Base-by-base conservation (phyloP, 2,888 invertebrate genomes). In the Sisyra nigra region DNA sequence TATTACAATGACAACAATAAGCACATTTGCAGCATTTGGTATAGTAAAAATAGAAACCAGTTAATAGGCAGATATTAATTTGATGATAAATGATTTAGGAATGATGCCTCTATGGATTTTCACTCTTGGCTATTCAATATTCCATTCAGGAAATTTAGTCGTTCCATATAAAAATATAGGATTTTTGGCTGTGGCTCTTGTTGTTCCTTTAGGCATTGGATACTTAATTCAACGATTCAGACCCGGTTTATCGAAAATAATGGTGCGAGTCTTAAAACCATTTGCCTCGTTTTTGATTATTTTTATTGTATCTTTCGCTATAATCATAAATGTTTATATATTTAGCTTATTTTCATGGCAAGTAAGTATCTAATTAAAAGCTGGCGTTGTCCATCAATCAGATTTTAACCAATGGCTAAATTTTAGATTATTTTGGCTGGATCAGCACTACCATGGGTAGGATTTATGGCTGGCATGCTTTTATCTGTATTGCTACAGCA, bases 41-140 rank as follows among this genome's bases (percentile, higher is more conserved):
- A 61, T 4, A 17, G 8, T 15, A 18, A n/a, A n/a, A n/a, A n/a
- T n/a, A n/a, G n/a, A n/a, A n/a, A n/a, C n/a, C n/a, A n/a, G n/a
- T 30, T 40, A 7, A 40, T 14, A 11, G 14, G 7, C 4, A 34
- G 2, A n/a, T 40, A 11, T 29, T 24, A 7, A 39, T n/a, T 13
- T 6, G 10, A 19, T 3, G 3, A 47, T 40, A 50, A 50, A 32
- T 46, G 48, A 62, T 65, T 2, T 65, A 83, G 83, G 65, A 34
- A 80, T 88, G 67, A 88, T 93, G 74, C 93, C 93, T 0, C 56
- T 86, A 2, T 94, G 93, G 93, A 66, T 91, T 5, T 87, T 91
- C 57, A 87, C 89, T 0, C 67, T 93, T 35, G 93, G 93, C 0
- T 72, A 71, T 52, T 54, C 58, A 10, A 83, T 88, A 45, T 87